Evolutionary conservation across 2,888 invertebrate genomes (phyloP), one percentile per base, ranked within the genome.

Genomic region (Habrosyne pyritoides): DNA sequence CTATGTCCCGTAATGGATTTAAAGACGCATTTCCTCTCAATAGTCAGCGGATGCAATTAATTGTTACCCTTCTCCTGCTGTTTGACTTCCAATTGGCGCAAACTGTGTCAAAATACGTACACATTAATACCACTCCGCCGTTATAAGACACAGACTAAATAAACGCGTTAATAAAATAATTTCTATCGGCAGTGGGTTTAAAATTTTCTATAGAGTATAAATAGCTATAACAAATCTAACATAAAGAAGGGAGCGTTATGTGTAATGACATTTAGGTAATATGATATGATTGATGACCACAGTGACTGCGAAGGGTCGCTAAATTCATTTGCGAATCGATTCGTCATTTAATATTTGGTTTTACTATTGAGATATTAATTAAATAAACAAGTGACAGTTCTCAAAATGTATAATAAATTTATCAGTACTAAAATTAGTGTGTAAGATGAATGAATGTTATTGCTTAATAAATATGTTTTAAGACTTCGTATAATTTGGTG

Each of bases 281-380:
- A 63, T 66, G 61, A 61, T 67, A 75, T 85, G 86, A 86, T 86
- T 82, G 81, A 85, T 86, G 77, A 74, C 64, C 63, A 53, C 51
- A 67, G 63, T 64, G 69, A 71, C 59, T 60, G 54, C 61, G 66
- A 71, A 72, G 76, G 81, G 80, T 74, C 64, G 78, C 77, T 75
- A 74, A 81, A 82, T 82, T 82, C 71, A 81, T 87, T 86, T 77
- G 63, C 60, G 59, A 77, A 78, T 79, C 79, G 79, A 86, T 87
- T 81, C 74, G 77, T 84, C 85, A 84, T 84, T 79, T 75, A 72
- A 76, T 73, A 77, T 76, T 71, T 68, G 68, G 64, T 66, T 66
- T 14, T 42, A 42, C 61, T 60, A 77, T 79, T 71, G 75, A 74
- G 68, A 73, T 78, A 67, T 71, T 79, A 73, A 80, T 79, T 75